Conservation (phyloP, 92 coral and sea anemone genomes). For the Palythoa caribaeorum region DNA sequence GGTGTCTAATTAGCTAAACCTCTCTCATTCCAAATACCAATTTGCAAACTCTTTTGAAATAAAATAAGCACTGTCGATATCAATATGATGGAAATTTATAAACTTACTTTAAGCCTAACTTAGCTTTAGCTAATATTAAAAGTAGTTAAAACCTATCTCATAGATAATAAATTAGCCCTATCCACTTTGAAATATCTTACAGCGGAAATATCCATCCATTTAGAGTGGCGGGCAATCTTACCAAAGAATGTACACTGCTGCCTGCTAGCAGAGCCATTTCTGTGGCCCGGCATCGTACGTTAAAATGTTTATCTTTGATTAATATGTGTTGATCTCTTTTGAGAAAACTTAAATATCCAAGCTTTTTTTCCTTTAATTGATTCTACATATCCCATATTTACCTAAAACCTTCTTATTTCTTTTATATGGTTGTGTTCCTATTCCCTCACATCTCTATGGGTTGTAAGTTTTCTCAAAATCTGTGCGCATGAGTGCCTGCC, state of each 20-base stretch:
- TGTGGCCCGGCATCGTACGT: constrained; percentile 42
- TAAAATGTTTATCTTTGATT: constrained; percentile 41
- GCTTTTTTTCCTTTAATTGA: constrained; percentile 32
- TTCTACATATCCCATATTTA: constrained; percentile 32
- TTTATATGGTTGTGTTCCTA: constrained; percentile 24
- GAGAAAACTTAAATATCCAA: constrained; percentile 92
- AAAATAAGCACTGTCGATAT: neutral
- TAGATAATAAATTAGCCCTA: constrained; percentile 34
- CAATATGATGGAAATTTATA: constrained; percentile 19
- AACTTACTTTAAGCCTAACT: constrained; percentile 4
- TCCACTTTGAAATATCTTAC: constrained; percentile 94
- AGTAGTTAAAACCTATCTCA: constrained; percentile 47
- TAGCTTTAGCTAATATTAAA: constrained; percentile 19
- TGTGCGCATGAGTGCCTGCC: constrained; percentile 17
- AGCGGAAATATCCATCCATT: constrained; percentile 72
- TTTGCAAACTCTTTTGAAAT: neutral
- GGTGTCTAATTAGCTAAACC: constrained; percentile 20
- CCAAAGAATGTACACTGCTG: constrained; percentile 54
- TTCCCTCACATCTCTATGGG: constrained; percentile 54
- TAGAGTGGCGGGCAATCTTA: constrained; percentile 86
- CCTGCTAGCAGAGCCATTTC: constrained; percentile 13
- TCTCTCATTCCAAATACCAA: constrained; percentile 10
- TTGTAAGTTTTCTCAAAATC: constrained; percentile 50
- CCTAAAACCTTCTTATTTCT: constrained; percentile 25
- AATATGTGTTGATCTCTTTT: constrained; percentile 62